Conservation (phyloP, 2,797 vertebrate species). For the Leptatherina wallacei region DNA sequence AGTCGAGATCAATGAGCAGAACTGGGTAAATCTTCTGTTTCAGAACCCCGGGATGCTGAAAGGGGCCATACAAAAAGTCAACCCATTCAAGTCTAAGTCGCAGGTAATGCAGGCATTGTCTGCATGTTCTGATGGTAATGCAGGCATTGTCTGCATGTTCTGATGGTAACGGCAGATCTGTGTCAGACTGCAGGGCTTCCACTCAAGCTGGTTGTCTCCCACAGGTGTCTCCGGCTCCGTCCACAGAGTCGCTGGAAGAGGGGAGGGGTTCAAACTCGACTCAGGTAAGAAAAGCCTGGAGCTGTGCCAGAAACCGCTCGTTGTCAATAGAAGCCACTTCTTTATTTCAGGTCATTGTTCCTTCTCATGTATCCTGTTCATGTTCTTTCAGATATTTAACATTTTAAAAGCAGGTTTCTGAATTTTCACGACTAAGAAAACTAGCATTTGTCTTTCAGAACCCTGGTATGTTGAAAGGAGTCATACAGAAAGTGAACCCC, state of each 20-base stretch:
- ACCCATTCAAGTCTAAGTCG: constrained; percentile 64
- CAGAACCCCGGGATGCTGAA: constrained; percentile 60
- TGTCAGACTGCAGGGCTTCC: background rate
- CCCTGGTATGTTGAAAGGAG: constrained; percentile 53
- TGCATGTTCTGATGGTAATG: constrained; percentile 40
- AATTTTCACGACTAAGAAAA: background rate
- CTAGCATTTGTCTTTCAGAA: constrained; percentile 46
- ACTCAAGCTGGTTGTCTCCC: background rate
- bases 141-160: background rate
- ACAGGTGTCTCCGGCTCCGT: constrained; percentile 48
- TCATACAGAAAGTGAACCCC: constrained; percentile 71
- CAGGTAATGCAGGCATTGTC: constrained; percentile 53
- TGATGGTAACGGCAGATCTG: background rate
- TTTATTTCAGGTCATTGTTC: constrained; percentile 11
- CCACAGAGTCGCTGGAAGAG: constrained; percentile 45
- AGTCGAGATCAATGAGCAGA: background rate
- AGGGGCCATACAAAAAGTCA: constrained; percentile 66
- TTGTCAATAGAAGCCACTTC: background rate
- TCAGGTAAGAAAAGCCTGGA: constrained; percentile 51
- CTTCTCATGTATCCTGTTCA: background rate
- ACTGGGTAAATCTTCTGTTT: constrained; percentile 3
- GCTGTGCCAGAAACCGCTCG: background rate
- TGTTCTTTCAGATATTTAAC: background rate
- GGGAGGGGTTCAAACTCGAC: constrained; percentile 10
- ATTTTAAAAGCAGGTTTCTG: background rate